Evolutionary conservation across 2,113 vertebrate species (phyloP).

Genomic region (Hemichromis elongatus): DNA sequence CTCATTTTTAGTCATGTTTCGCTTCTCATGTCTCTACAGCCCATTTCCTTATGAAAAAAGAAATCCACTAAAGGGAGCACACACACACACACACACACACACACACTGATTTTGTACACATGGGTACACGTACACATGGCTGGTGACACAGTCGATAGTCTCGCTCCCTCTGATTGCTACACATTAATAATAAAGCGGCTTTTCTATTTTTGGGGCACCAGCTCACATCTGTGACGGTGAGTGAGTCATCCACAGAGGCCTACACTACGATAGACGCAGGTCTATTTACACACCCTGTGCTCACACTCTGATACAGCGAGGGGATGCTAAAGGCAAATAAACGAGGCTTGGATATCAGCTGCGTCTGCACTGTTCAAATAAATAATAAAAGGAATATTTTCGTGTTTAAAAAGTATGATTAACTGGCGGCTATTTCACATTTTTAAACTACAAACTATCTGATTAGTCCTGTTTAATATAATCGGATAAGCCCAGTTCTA

Average conservation of each 20-base stretch:
- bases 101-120: not conserved
- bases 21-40: no score
- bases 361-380: not conserved
- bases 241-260: conserved; percentile 12
- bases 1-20: no score
- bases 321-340: not conserved
- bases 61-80: no score
- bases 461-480: not conserved
- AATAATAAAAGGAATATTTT: not conserved
- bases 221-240: conserved; percentile 4
- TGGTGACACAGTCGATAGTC: conserved; percentile 3
- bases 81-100: not conserved
- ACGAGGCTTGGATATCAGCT: not conserved
- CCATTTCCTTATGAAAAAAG: no score
- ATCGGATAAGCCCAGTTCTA: not conserved
- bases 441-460: not conserved
- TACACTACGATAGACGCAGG: not conserved
- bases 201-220: conserved; percentile 10
- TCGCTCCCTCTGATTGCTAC: not conserved
- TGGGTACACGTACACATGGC: not conserved
- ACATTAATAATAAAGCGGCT: conserved; percentile 42
- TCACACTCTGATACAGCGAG: not conserved
- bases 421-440: not conserved
- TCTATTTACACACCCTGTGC: not conserved
- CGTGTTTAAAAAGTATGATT: not conserved